These are phyloP conservation scores for Ctena decussata DNA, from an alignment of 2,888 invertebrate species.

Conservation along the genomic window DNA sequence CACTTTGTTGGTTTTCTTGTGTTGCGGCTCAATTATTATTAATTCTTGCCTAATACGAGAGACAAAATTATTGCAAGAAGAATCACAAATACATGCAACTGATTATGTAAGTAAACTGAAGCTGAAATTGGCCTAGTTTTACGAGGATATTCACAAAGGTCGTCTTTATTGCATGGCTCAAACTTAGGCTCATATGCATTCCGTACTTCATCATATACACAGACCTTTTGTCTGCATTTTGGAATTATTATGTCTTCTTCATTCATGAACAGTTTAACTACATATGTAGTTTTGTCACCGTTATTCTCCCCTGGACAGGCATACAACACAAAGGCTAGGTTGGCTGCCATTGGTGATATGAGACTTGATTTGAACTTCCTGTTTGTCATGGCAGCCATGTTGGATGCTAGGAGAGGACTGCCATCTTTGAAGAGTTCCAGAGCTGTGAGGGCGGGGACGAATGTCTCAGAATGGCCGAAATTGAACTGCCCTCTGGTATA, in stretches of 20 bases:
- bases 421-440: conserved; percentile 8
- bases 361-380: not conserved
- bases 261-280: not conserved
- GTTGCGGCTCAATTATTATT: too few relatives aligned
- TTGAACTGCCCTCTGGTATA: not conserved
- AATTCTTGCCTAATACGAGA: not conserved
- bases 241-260: not conserved
- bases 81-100: not conserved
- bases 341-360: not conserved
- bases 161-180: not conserved
- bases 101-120: not conserved
- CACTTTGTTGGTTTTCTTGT: too few relatives aligned
- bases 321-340: conserved; percentile 2
- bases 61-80: not conserved
- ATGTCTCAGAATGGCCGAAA: conserved; percentile 3
- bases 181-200: not conserved
- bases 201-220: not conserved
- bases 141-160: not conserved
- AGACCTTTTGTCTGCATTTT: not conserved
- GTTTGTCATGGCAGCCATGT: not conserved
- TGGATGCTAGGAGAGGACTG: not conserved
- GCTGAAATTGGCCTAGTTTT: not conserved
- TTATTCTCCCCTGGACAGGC: not conserved
- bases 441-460: not conserved
- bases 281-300: not conserved